A percentile compares a stretch with the other conserved stretches of the same genome.
Conservation (phyloP, 2,797 vertebrate genomes). For the Poliocrania exsul region DNA sequence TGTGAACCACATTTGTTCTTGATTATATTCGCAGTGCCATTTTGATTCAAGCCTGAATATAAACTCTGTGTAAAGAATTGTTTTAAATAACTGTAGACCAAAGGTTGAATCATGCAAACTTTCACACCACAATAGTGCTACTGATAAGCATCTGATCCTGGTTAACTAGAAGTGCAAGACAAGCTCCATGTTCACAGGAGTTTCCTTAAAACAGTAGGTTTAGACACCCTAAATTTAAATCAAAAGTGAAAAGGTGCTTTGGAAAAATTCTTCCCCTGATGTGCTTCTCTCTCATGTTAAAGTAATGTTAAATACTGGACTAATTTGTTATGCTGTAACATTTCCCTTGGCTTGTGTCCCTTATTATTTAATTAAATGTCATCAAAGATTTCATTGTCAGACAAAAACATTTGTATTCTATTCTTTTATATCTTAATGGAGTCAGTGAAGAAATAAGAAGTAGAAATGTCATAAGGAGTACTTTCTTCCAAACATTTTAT, state of each 20-base stretch:
- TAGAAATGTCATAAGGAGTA: background rate
- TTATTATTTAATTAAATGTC: conserved; percentile 31
- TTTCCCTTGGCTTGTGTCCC: background rate
- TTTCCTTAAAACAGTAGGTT: background rate
- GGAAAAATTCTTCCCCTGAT: background rate
- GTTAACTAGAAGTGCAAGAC: background rate
- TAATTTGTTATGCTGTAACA: conserved; percentile 1
- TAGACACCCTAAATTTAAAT: background rate
- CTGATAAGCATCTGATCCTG: background rate
- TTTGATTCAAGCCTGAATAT: background rate
- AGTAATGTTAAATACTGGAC: background rate
- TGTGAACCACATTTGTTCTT: background rate
- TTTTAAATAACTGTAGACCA: background rate
- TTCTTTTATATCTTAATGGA: conserved; percentile 28
- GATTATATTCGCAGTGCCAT: background rate
- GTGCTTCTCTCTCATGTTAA: background rate
- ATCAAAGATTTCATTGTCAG: background rate
- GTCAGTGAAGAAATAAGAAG: background rate
- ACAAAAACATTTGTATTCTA: background rate
- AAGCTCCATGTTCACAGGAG: background rate
- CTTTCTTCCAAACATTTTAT: background rate
- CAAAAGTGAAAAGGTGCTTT: background rate
- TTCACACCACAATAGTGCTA: background rate
- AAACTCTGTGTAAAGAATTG: background rate
- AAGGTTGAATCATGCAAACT: background rate